Percentiles rank a stretch among this genome's conserved stretches.
Conservation (phyloP, 2,113 vertebrate genomes). For the Pituophis catenifer region DNA sequence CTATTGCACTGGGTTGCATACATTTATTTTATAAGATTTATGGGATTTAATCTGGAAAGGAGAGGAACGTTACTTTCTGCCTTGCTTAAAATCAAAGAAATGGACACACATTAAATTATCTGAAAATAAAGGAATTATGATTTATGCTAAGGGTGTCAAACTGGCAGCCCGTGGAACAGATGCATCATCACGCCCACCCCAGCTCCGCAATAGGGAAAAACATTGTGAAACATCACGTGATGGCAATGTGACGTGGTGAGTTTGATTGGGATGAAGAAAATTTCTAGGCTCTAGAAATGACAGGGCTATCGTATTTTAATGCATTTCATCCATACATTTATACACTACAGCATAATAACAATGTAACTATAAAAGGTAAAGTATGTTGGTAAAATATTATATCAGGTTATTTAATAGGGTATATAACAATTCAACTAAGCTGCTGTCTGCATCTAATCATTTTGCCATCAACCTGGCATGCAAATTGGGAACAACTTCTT, state of each 20-base stretch:
- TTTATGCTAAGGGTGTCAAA: not conserved
- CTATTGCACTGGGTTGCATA: not conserved
- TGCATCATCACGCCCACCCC: too few species aligned
- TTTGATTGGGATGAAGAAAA: not conserved
- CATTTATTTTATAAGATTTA: not conserved
- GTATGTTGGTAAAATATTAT: constrained; percentile 38
- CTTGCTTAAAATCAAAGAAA: not conserved
- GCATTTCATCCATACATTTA: not conserved
- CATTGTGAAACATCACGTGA: too few species aligned
- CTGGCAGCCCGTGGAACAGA: too few species aligned
- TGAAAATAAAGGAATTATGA: not conserved
- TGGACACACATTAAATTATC: not conserved
- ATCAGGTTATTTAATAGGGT: constrained; percentile 47
- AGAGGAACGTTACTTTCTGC: not conserved
- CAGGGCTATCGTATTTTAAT: not conserved
- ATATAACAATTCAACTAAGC: constrained; percentile 4
- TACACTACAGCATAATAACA: not conserved
- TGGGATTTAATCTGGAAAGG: not conserved
- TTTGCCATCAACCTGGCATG: not conserved
- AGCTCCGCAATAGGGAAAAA: too few species aligned
- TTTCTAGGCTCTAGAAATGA: not conserved
- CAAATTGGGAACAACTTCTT: not conserved
- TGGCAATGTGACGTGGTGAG: too few species aligned
- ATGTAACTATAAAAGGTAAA: constrained; percentile 37
- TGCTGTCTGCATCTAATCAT: constrained; percentile 24